A percentile compares a stretch with the other conserved stretches of the same genome.
phyloP scores from a whole-genome alignment of 2,113 vertebrate genomes.

The Chloroceryle aenea region DNA sequence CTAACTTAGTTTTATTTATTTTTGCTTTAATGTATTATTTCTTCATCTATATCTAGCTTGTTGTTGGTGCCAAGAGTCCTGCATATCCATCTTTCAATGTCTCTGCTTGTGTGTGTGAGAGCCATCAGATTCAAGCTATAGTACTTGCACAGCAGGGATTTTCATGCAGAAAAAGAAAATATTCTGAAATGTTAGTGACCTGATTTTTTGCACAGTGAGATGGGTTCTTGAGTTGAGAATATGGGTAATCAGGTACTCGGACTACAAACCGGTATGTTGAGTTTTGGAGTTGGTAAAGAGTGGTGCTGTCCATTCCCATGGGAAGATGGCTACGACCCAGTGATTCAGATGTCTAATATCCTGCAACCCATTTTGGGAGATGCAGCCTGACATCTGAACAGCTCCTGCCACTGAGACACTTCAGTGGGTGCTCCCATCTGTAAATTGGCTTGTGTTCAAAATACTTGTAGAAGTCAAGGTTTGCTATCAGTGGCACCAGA shows the following conservation, averaged over 20 bases:
- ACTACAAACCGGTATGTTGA: neutral
- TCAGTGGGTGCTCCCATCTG: neutral
- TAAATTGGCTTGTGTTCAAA: neutral
- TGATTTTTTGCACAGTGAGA: neutral
- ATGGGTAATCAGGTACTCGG: neutral
- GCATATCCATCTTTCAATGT: accelerated
- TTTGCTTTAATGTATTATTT: neutral
- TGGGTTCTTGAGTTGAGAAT: neutral
- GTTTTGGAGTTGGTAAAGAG: neutral
- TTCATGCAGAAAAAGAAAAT: neutral
- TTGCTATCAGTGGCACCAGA: neutral
- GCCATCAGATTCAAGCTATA: neutral
- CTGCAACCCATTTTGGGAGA: neutral
- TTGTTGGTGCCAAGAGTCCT: neutral
- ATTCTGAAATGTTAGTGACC: neutral
- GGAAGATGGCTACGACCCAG: neutral
- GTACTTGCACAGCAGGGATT: neutral
- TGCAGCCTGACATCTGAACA: neutral
- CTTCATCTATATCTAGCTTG: neutral
- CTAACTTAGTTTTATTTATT: neutral
- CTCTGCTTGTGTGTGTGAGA: neutral
- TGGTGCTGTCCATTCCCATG: neutral
- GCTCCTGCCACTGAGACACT: neutral
- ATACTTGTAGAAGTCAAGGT: neutral
- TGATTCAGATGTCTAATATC: accelerated